Evolutionary conservation across 2,797 vertebrate genomes (phyloP).

Genomic region (Babyrousa celebensis): DNA sequence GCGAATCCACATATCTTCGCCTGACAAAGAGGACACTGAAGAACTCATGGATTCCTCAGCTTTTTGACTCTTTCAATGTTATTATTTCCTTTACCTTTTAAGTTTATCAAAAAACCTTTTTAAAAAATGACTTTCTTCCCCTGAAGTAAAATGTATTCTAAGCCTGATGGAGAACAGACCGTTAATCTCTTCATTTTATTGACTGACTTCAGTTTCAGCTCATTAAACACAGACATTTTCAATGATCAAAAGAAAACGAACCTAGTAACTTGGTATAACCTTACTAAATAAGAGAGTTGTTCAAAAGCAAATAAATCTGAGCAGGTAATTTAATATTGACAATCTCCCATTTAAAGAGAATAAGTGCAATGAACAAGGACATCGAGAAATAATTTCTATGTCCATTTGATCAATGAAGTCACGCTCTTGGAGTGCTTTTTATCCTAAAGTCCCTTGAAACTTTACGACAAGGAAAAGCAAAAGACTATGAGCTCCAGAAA

Average conservation of each 20-base stretch:
- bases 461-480: constrained; percentile 69
- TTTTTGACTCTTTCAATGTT: not conserved
- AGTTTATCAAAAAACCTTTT: constrained; percentile 70
- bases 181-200: constrained; percentile 85
- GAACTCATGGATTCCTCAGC: constrained; percentile 38
- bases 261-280: constrained; percentile 77
- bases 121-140: constrained; percentile 73
- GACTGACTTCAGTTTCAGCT: constrained; percentile 87
- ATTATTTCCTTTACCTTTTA: constrained; percentile 77
- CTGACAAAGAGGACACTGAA: not conserved
- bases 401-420: constrained; percentile 56
- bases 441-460: constrained; percentile 61
- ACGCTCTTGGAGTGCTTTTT: not conserved
- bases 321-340: constrained; percentile 75
- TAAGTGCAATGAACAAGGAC: constrained; percentile 49
- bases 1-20: not conserved
- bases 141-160: constrained; percentile 65
- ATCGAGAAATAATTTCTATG: constrained; percentile 56
- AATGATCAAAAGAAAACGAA: constrained; percentile 84
- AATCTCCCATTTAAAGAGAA: constrained; percentile 74
- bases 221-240: constrained; percentile 88
- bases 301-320: constrained; percentile 80
- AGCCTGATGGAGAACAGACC: constrained; percentile 74
- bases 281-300: constrained; percentile 69
- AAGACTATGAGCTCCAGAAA: constrained; percentile 43